These are phyloP conservation scores for Microtus ochrogaster DNA, from an alignment of 2,113 vertebrate species.

Conservation along the genomic window DNA sequence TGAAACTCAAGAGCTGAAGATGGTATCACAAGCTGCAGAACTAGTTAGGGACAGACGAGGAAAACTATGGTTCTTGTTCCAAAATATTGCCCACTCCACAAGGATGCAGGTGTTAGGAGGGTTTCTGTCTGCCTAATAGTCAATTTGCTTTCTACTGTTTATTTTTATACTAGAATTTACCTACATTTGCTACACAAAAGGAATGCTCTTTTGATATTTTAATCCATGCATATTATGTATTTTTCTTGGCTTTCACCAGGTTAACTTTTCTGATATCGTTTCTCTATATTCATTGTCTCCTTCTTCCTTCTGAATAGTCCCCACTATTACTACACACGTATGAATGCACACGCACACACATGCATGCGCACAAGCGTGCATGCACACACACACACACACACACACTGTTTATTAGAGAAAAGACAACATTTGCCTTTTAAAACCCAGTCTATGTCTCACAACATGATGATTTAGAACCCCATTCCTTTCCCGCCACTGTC, in stretches of 20 bases:
- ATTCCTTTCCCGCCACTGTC: background rate
- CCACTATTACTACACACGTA: rapidly evolving
- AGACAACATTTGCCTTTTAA: background rate
- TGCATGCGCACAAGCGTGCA: background rate
- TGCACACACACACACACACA: background rate
- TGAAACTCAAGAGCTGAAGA: background rate
- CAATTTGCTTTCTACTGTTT: background rate
- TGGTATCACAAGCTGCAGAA: background rate
- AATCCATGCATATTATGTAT: background rate
- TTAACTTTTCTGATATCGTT: background rate
- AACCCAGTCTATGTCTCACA: background rate
- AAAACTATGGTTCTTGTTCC: background rate
- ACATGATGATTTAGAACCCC: background rate
- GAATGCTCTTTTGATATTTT: background rate
- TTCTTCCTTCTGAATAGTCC: background rate
- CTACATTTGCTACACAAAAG: background rate
- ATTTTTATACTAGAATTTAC: background rate
- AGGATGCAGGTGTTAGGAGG: rapidly evolving
- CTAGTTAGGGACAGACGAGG: background rate
- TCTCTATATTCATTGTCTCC: background rate
- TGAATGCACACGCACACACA: background rate
- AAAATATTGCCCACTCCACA: background rate
- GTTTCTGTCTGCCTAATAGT: background rate
- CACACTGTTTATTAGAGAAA: background rate
- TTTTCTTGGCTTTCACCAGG: background rate